These are phyloP conservation scores for Hirundo rustica DNA, from an alignment of 2,797 vertebrate genomes.

Conservation along the genomic window DNA sequence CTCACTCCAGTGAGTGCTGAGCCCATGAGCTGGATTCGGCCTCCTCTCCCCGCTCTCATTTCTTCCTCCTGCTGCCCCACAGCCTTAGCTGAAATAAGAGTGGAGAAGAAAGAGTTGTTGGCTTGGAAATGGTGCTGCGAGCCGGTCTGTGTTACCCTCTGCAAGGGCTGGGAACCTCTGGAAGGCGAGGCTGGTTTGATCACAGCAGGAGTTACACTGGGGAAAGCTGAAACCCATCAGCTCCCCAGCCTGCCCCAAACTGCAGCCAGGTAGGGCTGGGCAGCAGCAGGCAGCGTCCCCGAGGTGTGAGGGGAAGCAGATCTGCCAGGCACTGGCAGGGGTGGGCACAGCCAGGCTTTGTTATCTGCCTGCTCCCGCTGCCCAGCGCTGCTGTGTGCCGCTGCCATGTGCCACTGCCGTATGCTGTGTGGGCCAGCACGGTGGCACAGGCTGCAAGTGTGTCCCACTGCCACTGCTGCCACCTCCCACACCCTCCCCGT, in stretches of 20 bases:
- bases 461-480: not conserved
- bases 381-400: not conserved
- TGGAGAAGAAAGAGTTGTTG: not conserved
- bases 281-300: not conserved
- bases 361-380: not conserved
- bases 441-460: not conserved
- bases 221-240: not conserved
- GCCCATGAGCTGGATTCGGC: rapidly evolving
- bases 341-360: too few relatives aligned
- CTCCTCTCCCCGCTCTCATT: not conserved
- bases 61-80: rapidly evolving
- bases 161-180: not conserved
- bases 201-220: rapidly evolving
- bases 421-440: not conserved
- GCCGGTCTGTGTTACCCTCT: not conserved
- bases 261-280: not conserved
- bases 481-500: not conserved
- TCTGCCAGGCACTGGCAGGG: rapidly evolving
- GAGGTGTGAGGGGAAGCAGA: rapidly evolving
- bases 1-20: not conserved
- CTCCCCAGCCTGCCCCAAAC: not conserved
- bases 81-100: not conserved
- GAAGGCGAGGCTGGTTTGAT: not conserved
- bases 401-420: not conserved
- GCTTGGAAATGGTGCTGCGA: not conserved